Percentiles rank a stretch among this genome's conserved stretches.
phyloP scores from a whole-genome alignment of 2,113 vertebrate genomes.

The Alethe castanea region DNA sequence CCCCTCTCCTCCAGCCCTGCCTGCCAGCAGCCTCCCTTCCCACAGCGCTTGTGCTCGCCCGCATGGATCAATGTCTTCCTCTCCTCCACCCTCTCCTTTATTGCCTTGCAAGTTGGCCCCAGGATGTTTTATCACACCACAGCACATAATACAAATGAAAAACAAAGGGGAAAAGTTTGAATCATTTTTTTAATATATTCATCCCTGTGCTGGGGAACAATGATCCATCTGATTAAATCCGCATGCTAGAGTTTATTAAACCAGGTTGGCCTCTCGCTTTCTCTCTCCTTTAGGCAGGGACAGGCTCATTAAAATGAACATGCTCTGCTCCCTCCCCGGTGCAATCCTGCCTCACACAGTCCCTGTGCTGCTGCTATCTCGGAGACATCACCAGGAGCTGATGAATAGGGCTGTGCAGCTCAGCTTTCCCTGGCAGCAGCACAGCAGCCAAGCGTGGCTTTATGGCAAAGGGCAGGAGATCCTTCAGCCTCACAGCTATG shows the following conservation, averaged over 20 bases:
- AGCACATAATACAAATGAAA: conserved; percentile 66
- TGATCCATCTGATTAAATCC: conserved; percentile 63
- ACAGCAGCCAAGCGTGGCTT: background rate
- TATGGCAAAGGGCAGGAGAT: background rate
- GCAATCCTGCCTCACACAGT: background rate
- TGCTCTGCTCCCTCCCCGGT: background rate
- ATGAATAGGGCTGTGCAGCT: background rate
- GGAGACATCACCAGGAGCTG: background rate
- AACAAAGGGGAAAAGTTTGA: conserved; percentile 65
- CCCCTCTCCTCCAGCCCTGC: background rate
- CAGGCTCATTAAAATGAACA: conserved; percentile 65
- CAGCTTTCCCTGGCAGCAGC: background rate
- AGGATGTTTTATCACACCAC: conserved; percentile 54
- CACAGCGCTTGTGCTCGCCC: background rate
- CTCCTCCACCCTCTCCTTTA: conserved; percentile 6
- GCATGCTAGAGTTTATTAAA: conserved; percentile 59
- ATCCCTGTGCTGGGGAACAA: conserved; percentile 56
- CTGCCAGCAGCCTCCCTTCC: background rate
- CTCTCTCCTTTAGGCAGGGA: conserved; percentile 60
- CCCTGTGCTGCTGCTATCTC: background rate
- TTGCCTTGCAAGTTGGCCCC: conserved; percentile 36
- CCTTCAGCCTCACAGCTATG: background rate
- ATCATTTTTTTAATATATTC: conserved; percentile 64
- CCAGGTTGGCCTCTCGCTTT: conserved; percentile 42
- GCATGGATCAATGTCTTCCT: background rate